Evolutionary conservation across 92 coral and sea anemone species (phyloP).

Genomic region (Anthopleura xanthogrammica): DNA sequence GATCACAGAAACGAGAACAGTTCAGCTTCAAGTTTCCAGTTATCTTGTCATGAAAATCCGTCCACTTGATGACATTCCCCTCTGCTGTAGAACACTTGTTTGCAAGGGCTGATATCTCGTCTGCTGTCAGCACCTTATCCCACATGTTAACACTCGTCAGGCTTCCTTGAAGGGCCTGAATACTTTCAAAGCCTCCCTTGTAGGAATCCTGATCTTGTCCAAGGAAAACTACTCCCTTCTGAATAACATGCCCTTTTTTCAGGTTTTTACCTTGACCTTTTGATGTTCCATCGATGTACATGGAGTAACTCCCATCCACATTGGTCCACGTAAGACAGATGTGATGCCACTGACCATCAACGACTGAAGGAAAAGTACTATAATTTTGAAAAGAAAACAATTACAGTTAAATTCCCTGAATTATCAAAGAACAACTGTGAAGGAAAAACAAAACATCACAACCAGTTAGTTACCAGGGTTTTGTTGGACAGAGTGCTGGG

Average conservation of each 20-base stretch:
- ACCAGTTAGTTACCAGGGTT: too few species aligned
- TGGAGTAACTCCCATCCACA: slow-evolving; percentile 2
- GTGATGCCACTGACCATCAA: slow-evolving; percentile 40
- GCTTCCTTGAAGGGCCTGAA: slow-evolving; percentile 18
- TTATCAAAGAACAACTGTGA: too few species aligned
- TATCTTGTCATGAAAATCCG: slow-evolving; percentile 7
- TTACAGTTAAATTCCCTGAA: too few species aligned
- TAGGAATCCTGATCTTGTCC: slow-evolving; percentile 26
- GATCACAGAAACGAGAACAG: not conserved
- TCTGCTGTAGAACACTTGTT: slow-evolving; percentile 7
- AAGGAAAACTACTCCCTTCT: slow-evolving; percentile 22
- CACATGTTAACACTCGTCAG: slow-evolving; percentile 36
- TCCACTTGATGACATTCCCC: slow-evolving; percentile 26
- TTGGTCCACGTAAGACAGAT: slow-evolving; percentile 29
- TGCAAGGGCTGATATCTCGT: slow-evolving; percentile 12
- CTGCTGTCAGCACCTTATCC: slow-evolving; percentile 22
- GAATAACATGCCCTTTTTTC: slow-evolving; percentile 1
- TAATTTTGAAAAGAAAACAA: too few species aligned
- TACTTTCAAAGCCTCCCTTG: slow-evolving; percentile 11
- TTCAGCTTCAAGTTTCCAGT: not conserved
- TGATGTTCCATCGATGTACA: slow-evolving; percentile 24
- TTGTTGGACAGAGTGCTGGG: too few species aligned
- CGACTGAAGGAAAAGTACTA: not conserved
- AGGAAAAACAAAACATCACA: too few species aligned
- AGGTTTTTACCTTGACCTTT: not conserved